phyloP scores from a whole-genome alignment of 2,888 invertebrate species.

The Platycnemis pennipes region DNA sequence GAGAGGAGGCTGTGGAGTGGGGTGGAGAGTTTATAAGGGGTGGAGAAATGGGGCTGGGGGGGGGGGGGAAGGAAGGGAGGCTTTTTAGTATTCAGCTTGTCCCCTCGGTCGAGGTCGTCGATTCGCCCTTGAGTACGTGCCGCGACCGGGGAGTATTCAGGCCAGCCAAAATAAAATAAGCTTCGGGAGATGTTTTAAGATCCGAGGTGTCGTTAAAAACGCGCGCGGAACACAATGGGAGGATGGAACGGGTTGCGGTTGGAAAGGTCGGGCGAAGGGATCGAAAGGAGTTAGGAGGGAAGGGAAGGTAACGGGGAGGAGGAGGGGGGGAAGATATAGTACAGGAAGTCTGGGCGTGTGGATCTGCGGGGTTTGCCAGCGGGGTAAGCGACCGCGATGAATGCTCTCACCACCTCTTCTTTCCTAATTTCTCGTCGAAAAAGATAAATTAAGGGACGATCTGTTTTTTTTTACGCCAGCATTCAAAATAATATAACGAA shows the following conservation, averaged over 20 bases:
- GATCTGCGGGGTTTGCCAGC: too few species aligned
- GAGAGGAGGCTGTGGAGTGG: background rate
- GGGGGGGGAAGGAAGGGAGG: background rate
- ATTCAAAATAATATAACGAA: too few species aligned
- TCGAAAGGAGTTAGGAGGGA: background rate
- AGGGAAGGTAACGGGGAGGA: background rate
- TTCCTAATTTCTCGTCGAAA: too few species aligned
- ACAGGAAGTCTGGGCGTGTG: too few species aligned
- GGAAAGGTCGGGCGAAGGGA: background rate
- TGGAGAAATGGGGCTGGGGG: background rate
- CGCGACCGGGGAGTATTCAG: constrained; percentile 5
- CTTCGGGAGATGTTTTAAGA: background rate
- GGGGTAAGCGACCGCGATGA: too few species aligned
- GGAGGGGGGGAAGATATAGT: too few species aligned
- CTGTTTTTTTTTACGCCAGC: too few species aligned
- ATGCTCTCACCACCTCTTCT: too few species aligned
- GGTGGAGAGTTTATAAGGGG: background rate
- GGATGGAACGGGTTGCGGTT: background rate
- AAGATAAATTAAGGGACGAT: too few species aligned
- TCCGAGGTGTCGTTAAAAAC: constrained; percentile 2
- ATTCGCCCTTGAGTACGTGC: constrained; percentile 64
- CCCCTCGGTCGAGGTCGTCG: constrained; percentile 46
- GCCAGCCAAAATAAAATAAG: constrained; percentile 46
- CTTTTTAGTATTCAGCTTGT: constrained; percentile 28
- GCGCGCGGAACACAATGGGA: background rate